Conservation (phyloP, 2,113 vertebrate genomes). For the Arvicanthis niloticus region DNA sequence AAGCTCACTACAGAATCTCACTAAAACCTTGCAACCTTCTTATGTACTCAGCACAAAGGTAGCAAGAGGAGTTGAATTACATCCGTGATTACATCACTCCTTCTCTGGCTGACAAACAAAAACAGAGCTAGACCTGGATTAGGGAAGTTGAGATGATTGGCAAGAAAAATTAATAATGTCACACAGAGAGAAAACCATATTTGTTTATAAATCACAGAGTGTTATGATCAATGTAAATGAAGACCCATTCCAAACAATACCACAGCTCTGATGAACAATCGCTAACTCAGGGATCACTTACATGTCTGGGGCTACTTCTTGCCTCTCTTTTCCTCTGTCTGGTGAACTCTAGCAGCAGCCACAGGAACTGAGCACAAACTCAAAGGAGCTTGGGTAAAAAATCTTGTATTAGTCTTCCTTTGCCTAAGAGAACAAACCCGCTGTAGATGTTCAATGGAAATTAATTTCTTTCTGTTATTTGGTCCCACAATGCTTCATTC, state of each 20-base stretch:
- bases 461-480: conserved; percentile 68
- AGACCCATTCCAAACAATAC: conserved; percentile 35
- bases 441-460: conserved; percentile 69
- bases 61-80: conserved; percentile 22
- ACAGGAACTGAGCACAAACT: conserved; percentile 9
- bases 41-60: neutral
- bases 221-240: conserved; percentile 30
- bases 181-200: neutral
- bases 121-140: neutral
- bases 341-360: neutral
- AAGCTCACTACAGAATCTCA: neutral
- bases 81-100: neutral
- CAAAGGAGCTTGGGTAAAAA: conserved; percentile 53
- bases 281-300: conserved; percentile 16
- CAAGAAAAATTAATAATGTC: neutral
- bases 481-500: conserved; percentile 66
- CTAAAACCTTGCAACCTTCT: conserved; percentile 14
- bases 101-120: neutral
- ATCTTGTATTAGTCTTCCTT: neutral
- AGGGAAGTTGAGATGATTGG: conserved; percentile 8
- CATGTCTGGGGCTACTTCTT: neutral
- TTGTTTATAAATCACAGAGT: conserved; percentile 5
- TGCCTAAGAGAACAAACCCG: conserved; percentile 38
- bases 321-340: neutral
- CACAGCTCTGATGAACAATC: neutral